Evolutionary conservation across 2,797 vertebrate genomes (phyloP), one percentile per base, ranked within the genome.

Genomic region (Rhabdophis nuchalis): DNA sequence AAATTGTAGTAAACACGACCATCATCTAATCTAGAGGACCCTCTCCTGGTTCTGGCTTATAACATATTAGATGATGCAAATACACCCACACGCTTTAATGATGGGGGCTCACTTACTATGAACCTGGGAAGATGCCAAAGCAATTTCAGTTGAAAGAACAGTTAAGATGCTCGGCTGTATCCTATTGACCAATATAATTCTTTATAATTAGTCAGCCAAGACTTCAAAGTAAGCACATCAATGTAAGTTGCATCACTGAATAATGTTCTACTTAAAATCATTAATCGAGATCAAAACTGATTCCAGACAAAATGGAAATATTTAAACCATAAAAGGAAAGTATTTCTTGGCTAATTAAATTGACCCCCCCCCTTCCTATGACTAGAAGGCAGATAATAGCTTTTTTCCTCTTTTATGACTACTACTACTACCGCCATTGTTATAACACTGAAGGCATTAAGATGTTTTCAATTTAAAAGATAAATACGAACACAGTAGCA

Each of bases 221-320:
- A 72, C 61, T 77, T 92, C 61, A 52, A 92, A 92, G 85, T n/a
- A 87, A 87, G 41, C 25, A 58, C 53, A 87, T 77, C 85, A 87
- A 41, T 53, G 90, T 87, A 58, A 87, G 46, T 29, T 77, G 29
- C 85, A 87, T 77, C 54, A 87, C 85, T 53, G n/a, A 58, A 20
- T 77, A 92, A 87, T 61, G 87, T 54, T 77, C 54, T 86, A 50
- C 86, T 90, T 87, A 90, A 90, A 90, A 77, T 58, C 23, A 77
- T 87, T 87, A 77, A 87, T 72, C 18, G 68, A 86, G 88, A 92
- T 72, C 89, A 87, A 90, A 92, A 90, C 60, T 36, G 36, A 41
- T 68, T 86, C 20, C 9, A 87, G 64, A 32, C 64, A 64, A 85
- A 85, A 57, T n/a, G 27, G 54, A 32, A 52, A 86, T 52, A 85